Base-by-base conservation (phyloP, 2,797 vertebrate genomes). In the Sardinella longiceps region DNA sequence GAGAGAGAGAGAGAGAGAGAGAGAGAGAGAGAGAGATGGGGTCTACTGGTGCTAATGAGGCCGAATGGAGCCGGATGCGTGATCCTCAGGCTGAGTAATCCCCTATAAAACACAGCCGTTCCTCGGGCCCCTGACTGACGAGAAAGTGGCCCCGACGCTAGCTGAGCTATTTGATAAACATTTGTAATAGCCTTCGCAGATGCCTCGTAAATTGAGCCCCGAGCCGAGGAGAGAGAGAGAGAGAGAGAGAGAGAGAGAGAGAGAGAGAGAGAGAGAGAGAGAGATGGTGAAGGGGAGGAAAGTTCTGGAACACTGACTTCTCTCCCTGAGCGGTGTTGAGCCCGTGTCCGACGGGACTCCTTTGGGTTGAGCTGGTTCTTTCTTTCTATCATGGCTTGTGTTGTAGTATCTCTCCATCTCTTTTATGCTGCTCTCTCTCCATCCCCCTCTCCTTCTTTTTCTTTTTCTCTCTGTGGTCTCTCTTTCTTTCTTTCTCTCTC, bases 121-220 rank as follows among this genome's bases (percentile, higher is more conserved):
- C 66, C 66, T 37, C 66, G 2, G 66, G 43, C 43, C 3, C 66
- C 15, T 14, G 37, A 74, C 30, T 28, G 30, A 74, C 37, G 66
- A 74, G 66, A 74, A 74, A 74, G 66, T 74, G 66, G 66, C 14
- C 66, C 66, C 30, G 3, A 15, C 30, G 37, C 66, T 33, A 30
- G 12, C 30, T 37, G 30, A 74, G 30, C 66, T 74, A 74, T 74
- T 74, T 74, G 66, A 74, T 74, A 74, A 74, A 74, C 66, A 74
- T 74, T 74, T 74, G 30, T 74, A 74, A 74, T 74, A 74, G 66
- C 66, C 66, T 74, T 74, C 33, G 30, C 66, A 74, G 66, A 74
- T 74, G 66, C 66, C 66, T 74, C 66, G 66, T 74, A 74, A 74
- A 74, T 30, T 74, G 66, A 74, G 66, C 66, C 30, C 14, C 30